Evolutionary conservation across 1,140 invertebrate species (phyloP), one percentile per base, ranked within the genome.

Genomic region (Ooceraea biroi): DNA sequence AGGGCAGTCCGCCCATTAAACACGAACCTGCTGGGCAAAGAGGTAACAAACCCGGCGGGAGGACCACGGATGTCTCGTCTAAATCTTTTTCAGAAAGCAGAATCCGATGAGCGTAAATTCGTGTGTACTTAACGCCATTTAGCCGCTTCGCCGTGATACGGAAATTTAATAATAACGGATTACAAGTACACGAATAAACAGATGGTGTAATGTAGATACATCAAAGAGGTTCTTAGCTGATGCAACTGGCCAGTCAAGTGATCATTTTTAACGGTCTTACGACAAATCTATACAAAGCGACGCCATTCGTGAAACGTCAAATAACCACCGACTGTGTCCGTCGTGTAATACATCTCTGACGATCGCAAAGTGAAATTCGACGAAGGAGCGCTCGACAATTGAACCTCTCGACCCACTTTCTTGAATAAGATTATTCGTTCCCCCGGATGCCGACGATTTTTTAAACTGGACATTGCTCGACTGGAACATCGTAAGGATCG

Each of bases 231-330:
- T 19, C 25, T 58, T 12, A 12, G 22, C 30, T 14, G 36, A 57
- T 4, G 27, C 12, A 50, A 69, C 36, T 19, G 36, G 19, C 25
- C 25, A 30, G 65, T 27, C 46, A 55, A 7, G 3, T 30, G 68
- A 66, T 46, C 61, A 91, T 93, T 91, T 93, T 88, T 92, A 90
- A 91, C 88, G 74, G 87, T 92, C 72, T 66, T 25, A 27, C 41
- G 69, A 80, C 85, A 89, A 90, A 93, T 91, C 85, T 74, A 84
- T 89, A 92, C 58, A 90, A 91, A 93, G 85, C 61, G 71, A 11
- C 44, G 19, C 58, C 83, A 91, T 92, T 90, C 89, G 87, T 92
- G 80, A 90, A 85, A 86, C 66, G 91, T 92, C 91, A 89, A 91
- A 90, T 90, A 91, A 90, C 48, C 52, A 27, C 10, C 55, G 83